Percentiles rank a stretch among this genome's conserved stretches.
These are phyloP conservation scores for Dolichotis patagonum DNA, from an alignment of 2,113 vertebrate species.

Conservation along the genomic window DNA sequence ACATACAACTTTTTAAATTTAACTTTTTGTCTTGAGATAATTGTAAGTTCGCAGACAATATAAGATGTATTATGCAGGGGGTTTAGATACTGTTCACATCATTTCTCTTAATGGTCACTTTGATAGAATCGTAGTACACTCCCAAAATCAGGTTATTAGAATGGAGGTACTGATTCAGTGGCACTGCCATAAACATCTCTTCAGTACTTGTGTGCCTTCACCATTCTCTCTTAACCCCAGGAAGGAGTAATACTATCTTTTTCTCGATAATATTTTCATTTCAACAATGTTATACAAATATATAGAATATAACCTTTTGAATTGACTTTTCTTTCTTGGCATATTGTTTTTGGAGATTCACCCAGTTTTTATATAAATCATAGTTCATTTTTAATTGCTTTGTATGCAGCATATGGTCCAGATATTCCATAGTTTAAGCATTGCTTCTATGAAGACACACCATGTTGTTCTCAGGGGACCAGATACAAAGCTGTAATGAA, in stretches of 20 bases:
- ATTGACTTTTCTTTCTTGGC: background rate
- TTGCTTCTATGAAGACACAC: background rate
- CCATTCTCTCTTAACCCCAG: background rate
- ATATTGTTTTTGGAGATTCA: background rate
- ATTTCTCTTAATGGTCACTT: background rate
- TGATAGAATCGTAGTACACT: background rate
- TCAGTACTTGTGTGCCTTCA: background rate
- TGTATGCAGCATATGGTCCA: too few species aligned
- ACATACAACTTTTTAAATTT: background rate
- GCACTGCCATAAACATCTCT: background rate
- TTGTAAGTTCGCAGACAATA: background rate
- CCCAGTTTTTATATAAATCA: background rate
- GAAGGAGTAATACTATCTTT: background rate
- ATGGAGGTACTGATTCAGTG: background rate
- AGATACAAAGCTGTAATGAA: too few species aligned
- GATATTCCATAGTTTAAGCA: background rate
- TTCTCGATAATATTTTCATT: background rate
- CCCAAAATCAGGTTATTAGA: background rate
- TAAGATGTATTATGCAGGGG: background rate
- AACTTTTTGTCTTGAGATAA: background rate
- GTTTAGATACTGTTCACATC: fast-evolving
- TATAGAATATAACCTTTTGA: background rate
- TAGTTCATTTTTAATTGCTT: background rate
- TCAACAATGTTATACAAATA: background rate
- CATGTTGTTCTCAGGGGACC: background rate